Evolutionary conservation across 2,113 vertebrate genomes (phyloP).

Genomic region (Saccopteryx bilineata): DNA sequence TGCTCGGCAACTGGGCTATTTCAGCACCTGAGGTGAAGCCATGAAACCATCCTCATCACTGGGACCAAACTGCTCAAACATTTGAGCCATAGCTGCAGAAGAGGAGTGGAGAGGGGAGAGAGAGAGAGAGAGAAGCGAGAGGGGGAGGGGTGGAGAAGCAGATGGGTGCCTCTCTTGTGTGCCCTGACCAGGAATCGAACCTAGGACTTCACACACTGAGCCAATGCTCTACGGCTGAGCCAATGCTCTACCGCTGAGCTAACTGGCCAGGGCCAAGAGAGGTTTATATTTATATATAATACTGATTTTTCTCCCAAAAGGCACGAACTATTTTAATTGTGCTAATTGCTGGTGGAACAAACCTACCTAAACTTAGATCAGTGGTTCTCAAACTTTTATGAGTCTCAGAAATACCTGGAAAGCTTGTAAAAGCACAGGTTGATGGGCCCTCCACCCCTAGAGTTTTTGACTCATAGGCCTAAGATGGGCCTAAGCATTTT

Average conservation of each 20-base stretch:
- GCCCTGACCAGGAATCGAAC: too few species aligned
- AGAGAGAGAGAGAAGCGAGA: background rate
- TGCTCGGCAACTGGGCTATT: too few species aligned
- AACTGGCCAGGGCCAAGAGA: too few species aligned
- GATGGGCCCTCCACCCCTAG: background rate
- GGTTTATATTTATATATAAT: background rate
- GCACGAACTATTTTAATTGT: background rate
- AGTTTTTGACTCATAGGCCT: constrained; percentile 26
- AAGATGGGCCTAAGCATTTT: background rate
- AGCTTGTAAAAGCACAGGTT: background rate
- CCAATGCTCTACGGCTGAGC: too few species aligned
- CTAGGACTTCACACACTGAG: too few species aligned
- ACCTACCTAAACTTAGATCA: background rate
- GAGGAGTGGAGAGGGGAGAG: background rate
- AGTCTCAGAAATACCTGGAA: background rate
- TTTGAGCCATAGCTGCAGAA: too few species aligned
- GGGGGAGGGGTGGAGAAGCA: background rate
- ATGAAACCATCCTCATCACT: too few species aligned
- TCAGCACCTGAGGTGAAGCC: too few species aligned
- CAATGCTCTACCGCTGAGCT: too few species aligned
- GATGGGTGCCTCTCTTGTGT: too few species aligned
- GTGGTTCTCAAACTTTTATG: background rate
- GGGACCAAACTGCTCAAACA: too few species aligned
- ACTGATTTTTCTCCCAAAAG: background rate
- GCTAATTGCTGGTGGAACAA: constrained; percentile 16